Conservation (phyloP, 1,140 invertebrate species). For the Chironomus striatipennis region DNA sequence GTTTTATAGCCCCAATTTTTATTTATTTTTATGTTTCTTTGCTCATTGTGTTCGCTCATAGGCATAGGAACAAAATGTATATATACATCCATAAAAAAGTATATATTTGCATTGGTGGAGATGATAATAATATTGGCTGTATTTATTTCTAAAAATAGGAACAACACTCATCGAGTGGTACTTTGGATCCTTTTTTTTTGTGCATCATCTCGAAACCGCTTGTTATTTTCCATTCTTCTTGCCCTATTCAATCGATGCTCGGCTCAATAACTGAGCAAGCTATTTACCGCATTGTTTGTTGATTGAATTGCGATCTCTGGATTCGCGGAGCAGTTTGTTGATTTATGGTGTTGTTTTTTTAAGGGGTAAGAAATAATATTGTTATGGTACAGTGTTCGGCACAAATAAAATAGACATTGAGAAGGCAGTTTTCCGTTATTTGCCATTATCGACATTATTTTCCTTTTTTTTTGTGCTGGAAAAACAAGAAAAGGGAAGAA, state of each 20-base stretch:
- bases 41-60: not conserved
- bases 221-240: no score
- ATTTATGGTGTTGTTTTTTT: constrained; percentile 9
- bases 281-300: constrained; percentile 8
- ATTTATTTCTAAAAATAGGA: not conserved
- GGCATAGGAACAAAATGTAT: no score
- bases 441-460: no score
- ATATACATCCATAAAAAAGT: no score
- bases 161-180: not conserved
- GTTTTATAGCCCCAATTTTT: constrained; percentile 11
- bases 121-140: not conserved
- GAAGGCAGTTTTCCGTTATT: no score
- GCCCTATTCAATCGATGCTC: not conserved
- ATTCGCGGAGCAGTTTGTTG: not conserved
- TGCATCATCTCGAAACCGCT: not conserved
- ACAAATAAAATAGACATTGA: constrained; percentile 1
- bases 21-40: not conserved
- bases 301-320: constrained; percentile 1
- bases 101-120: not conserved
- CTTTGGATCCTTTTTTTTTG: not conserved
- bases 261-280: not conserved
- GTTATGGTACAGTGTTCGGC: not conserved
- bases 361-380: no score
- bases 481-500: no score
- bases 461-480: no score